Base-by-base conservation (phyloP, 1,140 invertebrate genomes). In the Drosophila jambulina region DNA sequence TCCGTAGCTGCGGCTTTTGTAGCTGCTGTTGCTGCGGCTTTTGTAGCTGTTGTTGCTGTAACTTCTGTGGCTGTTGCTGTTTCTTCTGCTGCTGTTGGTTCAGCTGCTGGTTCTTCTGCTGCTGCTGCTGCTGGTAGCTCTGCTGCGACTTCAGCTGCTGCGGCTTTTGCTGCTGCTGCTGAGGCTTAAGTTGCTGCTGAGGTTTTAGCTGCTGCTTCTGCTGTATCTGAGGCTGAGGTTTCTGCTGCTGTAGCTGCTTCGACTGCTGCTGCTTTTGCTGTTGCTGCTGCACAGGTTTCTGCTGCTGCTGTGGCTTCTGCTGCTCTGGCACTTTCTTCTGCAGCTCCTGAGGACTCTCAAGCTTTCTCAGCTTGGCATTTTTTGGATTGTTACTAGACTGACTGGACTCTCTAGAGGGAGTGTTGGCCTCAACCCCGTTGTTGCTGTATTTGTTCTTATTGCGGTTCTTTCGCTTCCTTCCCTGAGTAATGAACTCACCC, bases 381-480 rank as follows among this genome's bases (percentile, higher is more conserved):
- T 15, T 38, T 0, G 34, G 34, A 17, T 21, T 25, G 21, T 2
- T 34, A 27, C 43, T 49, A 3, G 19, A 38, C 25, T 6, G 21
- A 7, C 64, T 65, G 13, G 34, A 49, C 8, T 67, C 43, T n/a
- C 60, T 32, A 0, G 64, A 36, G 2, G 19, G 3, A 5, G 60
- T 12, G 17, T 15, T 21, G 15, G 3, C 51, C 17, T 1, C 8
- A n/a, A 15, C 3, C 2, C 4, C 25, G 21, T 38, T 48, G 32
- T 27, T 64, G 23, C 25, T 32, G 19, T 38, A 48, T 17, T 29
- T 32, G 36, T 23, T 36, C 60, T 40, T 68, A 7, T 68, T 49
- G 19, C 19, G 34, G 7, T 63, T 68, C 45, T 27, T 43, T 6
- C 40, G 51, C 34, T 62, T 64, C 36, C 49, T 53, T 2, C 54